These are phyloP conservation scores for Teinopalpus imperialis DNA, from an alignment of 2,888 invertebrate species.

Conservation along the genomic window DNA sequence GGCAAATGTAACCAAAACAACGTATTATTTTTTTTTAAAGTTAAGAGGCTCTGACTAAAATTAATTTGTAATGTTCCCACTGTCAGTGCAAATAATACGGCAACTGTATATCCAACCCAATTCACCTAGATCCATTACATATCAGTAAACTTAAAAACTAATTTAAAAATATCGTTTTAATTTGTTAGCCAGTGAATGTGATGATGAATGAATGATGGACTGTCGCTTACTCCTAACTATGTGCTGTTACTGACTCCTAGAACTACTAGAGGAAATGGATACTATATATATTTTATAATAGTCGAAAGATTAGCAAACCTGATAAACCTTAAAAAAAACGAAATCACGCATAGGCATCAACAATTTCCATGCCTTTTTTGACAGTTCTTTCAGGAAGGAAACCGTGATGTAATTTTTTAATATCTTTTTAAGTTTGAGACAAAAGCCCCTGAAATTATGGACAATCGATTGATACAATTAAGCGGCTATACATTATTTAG, in stretches of 20 bases:
- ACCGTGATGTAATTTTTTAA: neutral
- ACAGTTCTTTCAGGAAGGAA: conserved; percentile 24
- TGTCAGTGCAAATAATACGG: conserved; percentile 9
- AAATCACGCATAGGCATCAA: too few relatives aligned
- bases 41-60: conserved; percentile 7
- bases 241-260: conserved; percentile 48
- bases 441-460: conserved; percentile 46
- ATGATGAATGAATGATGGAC: conserved; percentile 66
- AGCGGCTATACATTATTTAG: conserved; percentile 25
- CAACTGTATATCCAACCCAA: conserved; percentile 14
- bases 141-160: conserved; percentile 36
- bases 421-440: conserved; percentile 13
- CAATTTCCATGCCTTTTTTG: too few relatives aligned
- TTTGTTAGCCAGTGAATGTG: conserved; percentile 53
- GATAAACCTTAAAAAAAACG: neutral
- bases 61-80: conserved; percentile 12
- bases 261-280: conserved; percentile 25
- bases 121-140: conserved; percentile 25
- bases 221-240: conserved; percentile 41
- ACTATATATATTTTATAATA: neutral
- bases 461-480: conserved; percentile 33
- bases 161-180: conserved; percentile 35
- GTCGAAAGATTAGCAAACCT: neutral
- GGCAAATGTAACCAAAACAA: conserved; percentile 25
- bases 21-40: conserved; percentile 15